Evolutionary conservation across 1,140 invertebrate genomes (phyloP), one percentile per base, ranked within the genome.

Genomic region (Listronotus oregonensis): DNA sequence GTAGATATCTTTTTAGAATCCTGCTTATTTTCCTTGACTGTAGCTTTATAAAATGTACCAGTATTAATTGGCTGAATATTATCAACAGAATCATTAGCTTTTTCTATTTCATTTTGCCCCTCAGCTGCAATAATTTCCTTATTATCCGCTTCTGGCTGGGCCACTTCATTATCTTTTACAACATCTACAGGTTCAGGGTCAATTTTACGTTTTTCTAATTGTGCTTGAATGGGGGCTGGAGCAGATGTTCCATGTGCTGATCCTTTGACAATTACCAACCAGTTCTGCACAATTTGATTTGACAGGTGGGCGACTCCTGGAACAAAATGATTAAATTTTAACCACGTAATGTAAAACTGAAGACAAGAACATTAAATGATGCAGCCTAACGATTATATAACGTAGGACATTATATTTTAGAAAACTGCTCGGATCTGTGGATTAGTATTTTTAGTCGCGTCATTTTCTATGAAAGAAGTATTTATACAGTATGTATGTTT

Each of bases 211-310:
- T 49, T 46, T 59, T 47, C 43, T 14, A 42, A 17, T 2, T n/a
- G 12, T 46, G 51, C 3, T 15, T 59, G 42, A 59, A 44, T 32
- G 0, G 14, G 12, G 8, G 31, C 10, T 15, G 17, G 31, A 21
- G 37, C 12, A 18, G 39, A 54, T 21, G 44, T 43, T 11, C 9
- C 17, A 42, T 46, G 64, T 8, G 34, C 52, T 51, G 27, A 52
- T 42, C 69, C 69, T 31, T 91, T 93, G 0, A 94, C 91, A 59
- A 93, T 88, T 72, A 90, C 90, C 70, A 95, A 83, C 95, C 95
- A 97, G 78, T 92, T 89, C 70, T 93, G 89, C n/a, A 96, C 93
- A 43, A 96, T 81, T 74, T 89, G 87, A 52, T 86, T 85, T 14
- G 94, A 92, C 64, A 94, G 77, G 46, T 75, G 62, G 44, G 75